Conservation (phyloP, 2,797 vertebrate species). For the Chelmon rostratus region DNA sequence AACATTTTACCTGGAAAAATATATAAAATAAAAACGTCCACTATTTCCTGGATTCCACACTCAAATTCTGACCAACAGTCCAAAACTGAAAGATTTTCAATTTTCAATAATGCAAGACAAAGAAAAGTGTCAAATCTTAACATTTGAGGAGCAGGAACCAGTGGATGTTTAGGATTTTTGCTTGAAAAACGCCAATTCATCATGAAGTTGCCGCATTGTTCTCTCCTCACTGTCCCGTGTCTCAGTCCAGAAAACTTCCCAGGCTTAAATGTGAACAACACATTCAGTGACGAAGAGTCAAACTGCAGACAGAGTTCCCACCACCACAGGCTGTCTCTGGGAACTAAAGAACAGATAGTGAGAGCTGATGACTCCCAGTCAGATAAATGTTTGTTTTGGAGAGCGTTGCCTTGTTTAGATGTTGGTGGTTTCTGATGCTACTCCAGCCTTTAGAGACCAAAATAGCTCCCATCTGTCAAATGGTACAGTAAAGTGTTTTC, state of each 20-base stretch:
- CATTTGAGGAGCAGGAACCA: neutral
- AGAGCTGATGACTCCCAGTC: conserved; percentile 48
- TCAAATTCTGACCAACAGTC: neutral
- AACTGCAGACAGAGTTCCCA: conserved; percentile 35
- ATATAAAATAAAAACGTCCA: neutral
- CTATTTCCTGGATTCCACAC: neutral
- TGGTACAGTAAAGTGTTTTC: conserved; percentile 52
- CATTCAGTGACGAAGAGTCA: conserved; percentile 37
- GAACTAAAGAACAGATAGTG: conserved; percentile 55
- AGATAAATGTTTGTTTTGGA: conserved; percentile 74
- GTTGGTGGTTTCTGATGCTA: conserved; percentile 62
- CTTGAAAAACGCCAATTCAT: neutral
- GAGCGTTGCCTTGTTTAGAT: conserved; percentile 69
- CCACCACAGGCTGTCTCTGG: neutral
- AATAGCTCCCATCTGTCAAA: conserved; percentile 71
- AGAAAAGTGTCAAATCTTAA: conserved; percentile 5
- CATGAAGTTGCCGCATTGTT: neutral
- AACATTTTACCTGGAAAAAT: neutral
- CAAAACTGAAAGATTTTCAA: neutral
- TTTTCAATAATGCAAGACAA: neutral
- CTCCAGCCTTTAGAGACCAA: conserved; percentile 60
- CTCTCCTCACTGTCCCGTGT: neutral
- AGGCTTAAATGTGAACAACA: conserved; percentile 7
- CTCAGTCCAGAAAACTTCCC: conserved; percentile 1
- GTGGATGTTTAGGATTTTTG: neutral